A percentile compares a stretch with the other conserved stretches of the same genome.
Conservation (phyloP, 2,888 invertebrate species). For the Anodontia alba region DNA sequence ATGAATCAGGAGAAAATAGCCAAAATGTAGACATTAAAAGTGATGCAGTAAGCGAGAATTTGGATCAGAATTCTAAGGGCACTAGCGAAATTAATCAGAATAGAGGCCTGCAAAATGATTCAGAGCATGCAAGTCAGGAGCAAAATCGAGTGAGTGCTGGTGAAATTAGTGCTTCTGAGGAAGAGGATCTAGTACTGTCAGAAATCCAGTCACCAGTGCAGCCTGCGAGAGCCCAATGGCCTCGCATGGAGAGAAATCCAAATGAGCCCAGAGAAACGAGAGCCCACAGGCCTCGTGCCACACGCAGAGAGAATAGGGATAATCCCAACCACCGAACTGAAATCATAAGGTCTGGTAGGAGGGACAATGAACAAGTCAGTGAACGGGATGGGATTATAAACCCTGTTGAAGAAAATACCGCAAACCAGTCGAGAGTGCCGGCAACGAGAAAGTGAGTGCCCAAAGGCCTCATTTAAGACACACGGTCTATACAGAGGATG, state of each 20-base stretch:
- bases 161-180: constrained; percentile 2
- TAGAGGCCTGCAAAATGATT: background rate
- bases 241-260: constrained; percentile 2
- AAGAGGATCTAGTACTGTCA: background rate
- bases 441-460: too few relatives aligned
- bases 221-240: constrained; percentile 11
- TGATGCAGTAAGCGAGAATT: background rate
- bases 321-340: background rate
- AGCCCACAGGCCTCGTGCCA: constrained; percentile 4
- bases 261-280: background rate
- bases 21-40: background rate
- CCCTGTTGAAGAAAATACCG: too few relatives aligned
- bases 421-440: too few relatives aligned
- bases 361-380: background rate
- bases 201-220: background rate
- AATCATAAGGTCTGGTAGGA: background rate
- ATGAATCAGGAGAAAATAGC: background rate
- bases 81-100: background rate
- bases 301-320: background rate
- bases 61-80: background rate
- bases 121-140: background rate
- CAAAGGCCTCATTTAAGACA: too few relatives aligned
- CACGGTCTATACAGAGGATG: too few relatives aligned
- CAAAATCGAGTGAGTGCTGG: background rate
- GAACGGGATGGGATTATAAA: too few relatives aligned